Base-by-base conservation (phyloP, 2,888 invertebrate genomes). In the Mechanitis messenoides region DNA sequence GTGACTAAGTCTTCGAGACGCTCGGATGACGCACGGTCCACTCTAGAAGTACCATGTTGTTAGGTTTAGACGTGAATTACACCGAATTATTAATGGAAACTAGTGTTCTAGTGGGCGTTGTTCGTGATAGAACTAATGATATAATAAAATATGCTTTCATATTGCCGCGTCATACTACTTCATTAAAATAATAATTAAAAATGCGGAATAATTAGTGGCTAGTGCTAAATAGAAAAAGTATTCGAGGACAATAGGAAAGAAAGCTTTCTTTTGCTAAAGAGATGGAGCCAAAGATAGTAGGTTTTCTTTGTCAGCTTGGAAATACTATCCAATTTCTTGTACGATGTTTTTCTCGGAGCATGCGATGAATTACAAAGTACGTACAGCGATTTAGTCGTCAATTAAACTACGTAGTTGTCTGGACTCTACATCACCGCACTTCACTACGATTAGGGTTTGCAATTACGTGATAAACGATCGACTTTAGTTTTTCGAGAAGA, bases 21-120 rank as follows among this genome's bases (percentile, higher is more conserved):
- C 56, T 60, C 55, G 64, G 55, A 60, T 67, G 65, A 68, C 68
- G 67, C 68, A 68, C 60, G 33, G 50, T 55, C 60, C 20, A 20
- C 20, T 60, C 58, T 57, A 59, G 53, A 55, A 59, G n/a, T 53
- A 59, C 58, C 46, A 45, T 60, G 56, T 46, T 45, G 46, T 54
- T 47, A 46, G 61, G 50, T 63, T 45, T 45, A 53, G 54, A 33
- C 54, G 59, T 33, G 33, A 59, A 45, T 46, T 54, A 59, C 59
- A 59, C 46, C 54, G 33, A 59, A 59, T 54, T 54, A 53, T 46
- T 45, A 54, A 54, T 33, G 4, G 42, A 9, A 20, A 33, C 45
- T 20, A 53, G 53, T 45, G 33, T 20, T 20, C 1, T n/a, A 45
- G 59, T 59, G 55, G 54, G 59, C 54, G 54, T 53, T 4, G 4